phyloP scores from a whole-genome alignment of 2,113 vertebrate genomes.

The Gymnobelideus leadbeateri region DNA sequence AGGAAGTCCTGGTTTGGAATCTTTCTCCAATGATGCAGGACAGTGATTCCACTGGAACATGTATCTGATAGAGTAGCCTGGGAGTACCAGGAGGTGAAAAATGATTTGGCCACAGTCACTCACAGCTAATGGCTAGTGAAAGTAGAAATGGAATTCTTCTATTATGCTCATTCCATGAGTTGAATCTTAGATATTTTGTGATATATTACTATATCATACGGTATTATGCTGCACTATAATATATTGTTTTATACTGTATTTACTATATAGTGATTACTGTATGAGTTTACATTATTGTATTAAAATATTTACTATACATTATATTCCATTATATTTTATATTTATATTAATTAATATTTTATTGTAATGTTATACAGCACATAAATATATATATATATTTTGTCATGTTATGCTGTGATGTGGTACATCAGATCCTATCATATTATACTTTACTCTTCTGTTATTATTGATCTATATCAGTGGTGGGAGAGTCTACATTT shows the following conservation, averaged over 20 bases:
- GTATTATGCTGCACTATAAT: background rate
- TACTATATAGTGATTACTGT: background rate
- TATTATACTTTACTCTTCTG: background rate
- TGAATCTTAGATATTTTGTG: background rate
- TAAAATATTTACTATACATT: background rate
- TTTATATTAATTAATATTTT: background rate
- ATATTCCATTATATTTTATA: background rate
- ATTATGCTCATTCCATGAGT: background rate
- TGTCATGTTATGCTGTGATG: background rate
- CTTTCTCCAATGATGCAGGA: background rate
- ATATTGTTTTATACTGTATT: background rate
- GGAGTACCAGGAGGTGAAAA: background rate
- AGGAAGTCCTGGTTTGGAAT: background rate
- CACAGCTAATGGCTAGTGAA: background rate
- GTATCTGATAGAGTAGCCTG: background rate
- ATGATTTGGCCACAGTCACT: background rate
- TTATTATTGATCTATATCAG: background rate
- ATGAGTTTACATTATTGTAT: background rate
- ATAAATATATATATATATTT: too few species aligned
- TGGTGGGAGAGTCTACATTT: too few species aligned
- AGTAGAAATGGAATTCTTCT: background rate
- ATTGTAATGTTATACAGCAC: background rate
- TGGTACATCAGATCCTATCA: background rate
- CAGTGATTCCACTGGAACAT: background rate
- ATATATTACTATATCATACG: background rate